Percentiles rank a stretch among this genome's conserved stretches.
Evolutionary conservation across 2,888 invertebrate species (phyloP).

Genomic region (Synanthedon vespiformis): DNA sequence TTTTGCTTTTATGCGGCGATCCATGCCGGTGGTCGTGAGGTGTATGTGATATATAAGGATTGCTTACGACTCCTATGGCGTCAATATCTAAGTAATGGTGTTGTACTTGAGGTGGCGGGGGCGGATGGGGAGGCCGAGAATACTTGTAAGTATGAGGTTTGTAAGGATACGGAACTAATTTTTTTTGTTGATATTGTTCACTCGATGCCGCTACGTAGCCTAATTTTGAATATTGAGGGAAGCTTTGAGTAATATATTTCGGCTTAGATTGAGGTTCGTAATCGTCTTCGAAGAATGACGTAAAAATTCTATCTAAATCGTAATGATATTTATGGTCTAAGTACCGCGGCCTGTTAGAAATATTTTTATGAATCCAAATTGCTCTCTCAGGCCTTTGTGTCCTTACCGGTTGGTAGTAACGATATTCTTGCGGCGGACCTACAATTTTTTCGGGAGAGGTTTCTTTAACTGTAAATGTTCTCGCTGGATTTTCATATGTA

Average conservation of each 20-base stretch:
- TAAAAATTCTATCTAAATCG: conserved; percentile 50
- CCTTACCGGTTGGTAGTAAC: conserved; percentile 11
- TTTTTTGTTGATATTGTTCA: conserved; percentile 37
- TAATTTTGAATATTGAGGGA: conserved; percentile 34
- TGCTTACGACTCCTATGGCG: conserved; percentile 13
- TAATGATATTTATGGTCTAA: conserved; percentile 26
- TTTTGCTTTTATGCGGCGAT: conserved; percentile 31
- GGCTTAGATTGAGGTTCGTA: conserved; percentile 11
- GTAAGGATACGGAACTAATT: conserved; percentile 31
- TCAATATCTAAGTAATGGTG: conserved; percentile 31
- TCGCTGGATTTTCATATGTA: conserved; percentile 65
- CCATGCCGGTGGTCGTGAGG: conserved; percentile 26
- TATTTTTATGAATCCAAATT: conserved; percentile 54
- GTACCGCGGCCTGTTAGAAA: conserved; percentile 18
- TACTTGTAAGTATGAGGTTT: conserved; percentile 31
- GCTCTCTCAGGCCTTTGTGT: conserved; percentile 34
- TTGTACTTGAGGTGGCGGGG: conserved; percentile 24
- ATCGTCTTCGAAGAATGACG: conserved; percentile 48
- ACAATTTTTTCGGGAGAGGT: conserved; percentile 36
- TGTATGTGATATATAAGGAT: conserved; percentile 19
- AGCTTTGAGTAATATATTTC: conserved; percentile 17
- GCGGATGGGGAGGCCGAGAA: conserved; percentile 28
- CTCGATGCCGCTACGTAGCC: conserved; percentile 28
- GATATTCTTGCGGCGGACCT: conserved; percentile 19
- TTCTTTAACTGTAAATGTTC: conserved; percentile 75